Evolutionary conservation across 2,797 vertebrate species (phyloP).

Genomic region (Rhincodon typus): DNA sequence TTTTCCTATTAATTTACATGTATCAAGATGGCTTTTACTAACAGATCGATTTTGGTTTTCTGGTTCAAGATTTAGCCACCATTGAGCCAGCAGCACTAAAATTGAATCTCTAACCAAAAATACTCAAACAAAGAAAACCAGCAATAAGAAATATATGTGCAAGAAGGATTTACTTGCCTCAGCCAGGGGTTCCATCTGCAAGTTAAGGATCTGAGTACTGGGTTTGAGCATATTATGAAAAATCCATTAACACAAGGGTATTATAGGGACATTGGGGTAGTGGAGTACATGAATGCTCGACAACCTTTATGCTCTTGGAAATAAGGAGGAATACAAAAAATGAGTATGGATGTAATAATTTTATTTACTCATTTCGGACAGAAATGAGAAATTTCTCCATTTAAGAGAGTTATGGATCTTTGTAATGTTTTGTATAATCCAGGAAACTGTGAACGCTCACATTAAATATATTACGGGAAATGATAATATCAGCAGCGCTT

Average conservation of each 20-base stretch:
- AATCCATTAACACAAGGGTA: neutral
- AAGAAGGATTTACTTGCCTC: neutral
- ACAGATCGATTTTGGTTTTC: neutral
- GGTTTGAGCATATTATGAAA: neutral
- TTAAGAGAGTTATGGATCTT: neutral
- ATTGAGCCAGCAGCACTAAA: neutral
- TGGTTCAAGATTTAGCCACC: neutral
- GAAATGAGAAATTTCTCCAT: neutral
- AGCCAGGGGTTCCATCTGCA: neutral
- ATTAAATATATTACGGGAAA: too few species aligned
- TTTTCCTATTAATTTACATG: neutral
- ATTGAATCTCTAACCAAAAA: neutral
- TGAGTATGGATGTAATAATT: neutral
- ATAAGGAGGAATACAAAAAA: neutral
- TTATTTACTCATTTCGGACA: neutral
- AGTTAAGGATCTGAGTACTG: neutral
- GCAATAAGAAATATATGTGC: neutral
- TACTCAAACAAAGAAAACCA: neutral
- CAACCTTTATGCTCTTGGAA: neutral
- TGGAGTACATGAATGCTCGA: neutral
- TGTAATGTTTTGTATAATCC: neutral
- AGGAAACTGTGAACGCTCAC: neutral
- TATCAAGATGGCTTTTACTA: neutral
- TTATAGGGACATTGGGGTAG: neutral
- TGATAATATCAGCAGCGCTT: too few species aligned